Percentiles rank a stretch among this genome's conserved stretches.
Conservation (phyloP, 2,888 invertebrate genomes). For the Laspeyria flexula region DNA sequence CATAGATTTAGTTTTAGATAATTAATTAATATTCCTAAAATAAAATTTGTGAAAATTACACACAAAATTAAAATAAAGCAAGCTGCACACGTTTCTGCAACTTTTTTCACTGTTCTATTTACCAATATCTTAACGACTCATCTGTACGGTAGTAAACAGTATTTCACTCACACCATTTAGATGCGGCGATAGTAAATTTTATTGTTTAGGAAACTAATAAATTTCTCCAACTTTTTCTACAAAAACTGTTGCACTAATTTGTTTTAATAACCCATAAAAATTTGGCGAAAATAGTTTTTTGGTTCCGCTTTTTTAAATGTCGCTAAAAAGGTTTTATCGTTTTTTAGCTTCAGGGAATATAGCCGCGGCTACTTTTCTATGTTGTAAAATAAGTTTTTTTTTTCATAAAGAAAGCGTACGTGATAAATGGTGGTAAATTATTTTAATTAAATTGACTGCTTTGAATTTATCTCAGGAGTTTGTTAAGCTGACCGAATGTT, state of each 20-base stretch:
- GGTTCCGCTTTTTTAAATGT: slow-evolving; percentile 69
- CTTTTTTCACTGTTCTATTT: slow-evolving; percentile 18
- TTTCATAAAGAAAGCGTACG: too few relatives aligned
- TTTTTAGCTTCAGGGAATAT: slow-evolving; percentile 42
- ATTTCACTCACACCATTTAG: slow-evolving; percentile 69
- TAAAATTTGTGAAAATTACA: too few relatives aligned
- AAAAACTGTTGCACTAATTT: slow-evolving; percentile 63
- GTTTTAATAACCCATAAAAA: slow-evolving; percentile 81
- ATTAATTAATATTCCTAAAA: too few relatives aligned
- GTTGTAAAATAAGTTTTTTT: not conserved
- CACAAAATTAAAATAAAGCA: not conserved
- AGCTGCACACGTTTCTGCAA: slow-evolving; percentile 2
- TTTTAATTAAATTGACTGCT: too few relatives aligned
- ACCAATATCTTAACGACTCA: slow-evolving; percentile 62
- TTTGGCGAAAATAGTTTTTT: slow-evolving; percentile 65
- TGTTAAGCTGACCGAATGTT: too few relatives aligned
- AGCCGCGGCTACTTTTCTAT: slow-evolving; percentile 4
- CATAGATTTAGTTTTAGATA: too few relatives aligned
- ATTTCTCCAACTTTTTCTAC: slow-evolving; percentile 62
- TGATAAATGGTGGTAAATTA: too few relatives aligned
- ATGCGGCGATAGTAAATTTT: slow-evolving; percentile 76
- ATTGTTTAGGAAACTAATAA: slow-evolving; percentile 81
- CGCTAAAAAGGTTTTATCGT: slow-evolving; percentile 64
- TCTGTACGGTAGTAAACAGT: slow-evolving; percentile 55
- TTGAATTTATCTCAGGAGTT: too few relatives aligned